A percentile compares a stretch with the other conserved stretches of the same genome.
These are phyloP conservation scores for Myiagra hebetior DNA, from an alignment of 2,113 vertebrate species.

Conservation along the genomic window DNA sequence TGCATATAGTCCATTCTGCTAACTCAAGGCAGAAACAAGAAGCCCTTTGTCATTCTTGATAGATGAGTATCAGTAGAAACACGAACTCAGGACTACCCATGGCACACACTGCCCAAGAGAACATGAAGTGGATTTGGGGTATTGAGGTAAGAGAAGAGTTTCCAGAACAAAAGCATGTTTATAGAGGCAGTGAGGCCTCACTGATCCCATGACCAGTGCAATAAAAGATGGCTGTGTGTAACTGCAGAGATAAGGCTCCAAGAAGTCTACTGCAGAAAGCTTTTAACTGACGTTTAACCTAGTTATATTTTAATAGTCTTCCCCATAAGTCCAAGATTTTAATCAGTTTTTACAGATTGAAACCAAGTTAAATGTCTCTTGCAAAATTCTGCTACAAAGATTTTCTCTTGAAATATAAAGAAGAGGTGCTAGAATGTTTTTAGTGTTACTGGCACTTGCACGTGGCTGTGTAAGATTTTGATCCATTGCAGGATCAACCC, in stretches of 20 bases:
- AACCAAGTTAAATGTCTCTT: not conserved
- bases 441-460: not conserved
- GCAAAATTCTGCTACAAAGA: not conserved
- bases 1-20: not conserved
- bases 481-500: not conserved
- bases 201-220: not conserved
- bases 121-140: not conserved
- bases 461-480: not conserved
- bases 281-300: not conserved
- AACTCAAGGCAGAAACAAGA: not conserved
- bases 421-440: not conserved
- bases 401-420: not conserved
- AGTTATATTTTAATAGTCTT: not conserved
- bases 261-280: not conserved
- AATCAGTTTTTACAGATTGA: not conserved
- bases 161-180: not conserved
- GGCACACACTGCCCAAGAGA: not conserved
- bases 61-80: not conserved
- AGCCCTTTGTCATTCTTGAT: not conserved
- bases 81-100: not conserved
- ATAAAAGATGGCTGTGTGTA: not conserved
- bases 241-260: not conserved
- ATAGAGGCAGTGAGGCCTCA: not conserved
- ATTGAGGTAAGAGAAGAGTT: not conserved
- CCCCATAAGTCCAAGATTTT: not conserved